Evolutionary conservation across 2,113 vertebrate species (phyloP).

Genomic region (Coracopsis vasa): DNA sequence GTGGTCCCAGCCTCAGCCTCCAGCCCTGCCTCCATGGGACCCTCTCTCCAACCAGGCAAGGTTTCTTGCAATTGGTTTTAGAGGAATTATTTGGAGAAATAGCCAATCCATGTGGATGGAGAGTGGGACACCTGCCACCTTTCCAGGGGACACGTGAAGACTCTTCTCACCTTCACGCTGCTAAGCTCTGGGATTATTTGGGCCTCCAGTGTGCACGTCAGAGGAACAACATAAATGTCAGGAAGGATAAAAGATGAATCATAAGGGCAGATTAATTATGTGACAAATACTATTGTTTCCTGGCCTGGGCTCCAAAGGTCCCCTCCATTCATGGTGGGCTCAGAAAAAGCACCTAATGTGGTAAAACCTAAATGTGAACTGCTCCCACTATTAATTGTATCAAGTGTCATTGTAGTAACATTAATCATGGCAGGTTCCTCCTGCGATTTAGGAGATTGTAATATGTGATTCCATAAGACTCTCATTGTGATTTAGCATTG

Average conservation of each 20-base stretch:
- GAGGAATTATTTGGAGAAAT: neutral
- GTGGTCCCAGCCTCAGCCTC: neutral
- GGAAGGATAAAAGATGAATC: neutral
- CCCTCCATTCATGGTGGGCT: neutral
- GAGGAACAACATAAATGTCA: neutral
- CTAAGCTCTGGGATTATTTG: neutral
- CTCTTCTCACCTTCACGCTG: neutral
- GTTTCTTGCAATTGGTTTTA: neutral
- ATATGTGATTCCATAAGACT: slow-evolving; percentile 48
- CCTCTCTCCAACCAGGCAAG: neutral
- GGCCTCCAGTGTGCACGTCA: neutral
- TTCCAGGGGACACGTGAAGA: neutral
- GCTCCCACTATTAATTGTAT: neutral
- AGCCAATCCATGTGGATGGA: neutral
- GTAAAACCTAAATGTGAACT: neutral
- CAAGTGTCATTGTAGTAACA: neutral
- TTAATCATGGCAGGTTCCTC: neutral
- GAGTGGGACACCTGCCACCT: neutral
- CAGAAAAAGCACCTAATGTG: neutral
- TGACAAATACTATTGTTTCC: neutral
- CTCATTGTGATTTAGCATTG: slow-evolving; percentile 58
- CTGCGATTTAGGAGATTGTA: slow-evolving; percentile 30
- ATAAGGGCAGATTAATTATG: neutral
- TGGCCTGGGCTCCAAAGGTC: neutral
- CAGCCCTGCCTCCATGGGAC: neutral